These are phyloP conservation scores for Myotis yumanensis DNA, from an alignment of 2,113 vertebrate genomes.

Conservation along the genomic window DNA sequence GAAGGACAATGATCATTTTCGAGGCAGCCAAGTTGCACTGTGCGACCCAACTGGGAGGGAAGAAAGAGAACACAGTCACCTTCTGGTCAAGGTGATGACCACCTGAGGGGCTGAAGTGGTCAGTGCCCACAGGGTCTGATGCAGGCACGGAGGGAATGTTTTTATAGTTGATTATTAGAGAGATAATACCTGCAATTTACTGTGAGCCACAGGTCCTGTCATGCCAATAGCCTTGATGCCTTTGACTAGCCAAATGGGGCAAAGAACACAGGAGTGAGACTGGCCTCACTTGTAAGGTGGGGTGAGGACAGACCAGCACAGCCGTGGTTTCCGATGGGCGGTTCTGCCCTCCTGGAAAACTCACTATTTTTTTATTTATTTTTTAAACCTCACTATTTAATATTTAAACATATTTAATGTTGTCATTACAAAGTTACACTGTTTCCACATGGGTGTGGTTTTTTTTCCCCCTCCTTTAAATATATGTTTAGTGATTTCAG, in stretches of 20 bases:
- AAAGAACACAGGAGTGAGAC: not conserved
- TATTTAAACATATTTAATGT: not conserved
- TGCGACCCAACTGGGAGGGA: not conserved
- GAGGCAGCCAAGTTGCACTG: not conserved
- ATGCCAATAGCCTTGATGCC: not conserved
- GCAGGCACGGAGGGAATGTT: too few relatives aligned
- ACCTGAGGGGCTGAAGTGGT: not conserved
- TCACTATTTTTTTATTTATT: too few relatives aligned
- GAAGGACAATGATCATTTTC: not conserved
- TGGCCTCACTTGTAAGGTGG: not conserved
- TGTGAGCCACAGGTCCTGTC: not conserved
- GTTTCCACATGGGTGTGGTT: not conserved
- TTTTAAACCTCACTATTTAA: too few relatives aligned
- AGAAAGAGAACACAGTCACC: not conserved
- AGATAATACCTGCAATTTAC: not conserved
- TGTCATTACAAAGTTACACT: not conserved
- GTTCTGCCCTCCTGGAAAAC: not conserved
- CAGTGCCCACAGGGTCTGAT: fast-evolving
- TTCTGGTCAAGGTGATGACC: not conserved
- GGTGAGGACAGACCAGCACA: not conserved
- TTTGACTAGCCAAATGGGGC: not conserved
- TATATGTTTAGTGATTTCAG: too few relatives aligned
- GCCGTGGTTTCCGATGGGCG: not conserved
- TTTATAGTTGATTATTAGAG: not conserved
- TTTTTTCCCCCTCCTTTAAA: not conserved